These are phyloP conservation scores for Nymphalis io DNA, from an alignment of 1,140 invertebrate species.

Conservation along the genomic window DNA sequence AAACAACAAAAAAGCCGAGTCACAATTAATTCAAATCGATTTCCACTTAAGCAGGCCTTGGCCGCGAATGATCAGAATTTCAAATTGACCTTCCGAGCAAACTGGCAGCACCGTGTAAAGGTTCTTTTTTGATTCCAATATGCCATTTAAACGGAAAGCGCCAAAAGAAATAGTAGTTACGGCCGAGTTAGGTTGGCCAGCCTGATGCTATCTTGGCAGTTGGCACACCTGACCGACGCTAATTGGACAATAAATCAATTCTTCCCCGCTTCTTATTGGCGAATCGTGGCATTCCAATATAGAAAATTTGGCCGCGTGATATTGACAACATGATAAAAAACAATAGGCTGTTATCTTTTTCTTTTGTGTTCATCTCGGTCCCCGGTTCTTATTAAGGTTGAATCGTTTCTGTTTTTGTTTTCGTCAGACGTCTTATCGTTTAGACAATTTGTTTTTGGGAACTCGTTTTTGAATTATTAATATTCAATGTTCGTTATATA, in stretches of 20 bases:
- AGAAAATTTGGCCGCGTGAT: constrained; percentile 80
- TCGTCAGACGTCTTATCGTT: constrained; percentile 68
- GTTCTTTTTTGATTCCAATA: constrained; percentile 78
- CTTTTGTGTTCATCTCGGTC: constrained; percentile 78
- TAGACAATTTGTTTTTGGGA: constrained; percentile 77
- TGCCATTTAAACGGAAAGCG: constrained; percentile 76
- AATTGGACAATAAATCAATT: constrained; percentile 82
- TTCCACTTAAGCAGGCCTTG: constrained; percentile 71
- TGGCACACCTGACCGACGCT: constrained; percentile 81
- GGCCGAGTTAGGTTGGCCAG: constrained; percentile 75
- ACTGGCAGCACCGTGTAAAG: constrained; percentile 74
- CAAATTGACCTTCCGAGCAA: constrained; percentile 72
- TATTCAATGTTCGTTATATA: constrained; percentile 19
- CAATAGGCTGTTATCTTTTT: constrained; percentile 77
- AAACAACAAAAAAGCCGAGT: constrained; percentile 53
- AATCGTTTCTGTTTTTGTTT: constrained; percentile 70
- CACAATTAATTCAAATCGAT: constrained; percentile 78
- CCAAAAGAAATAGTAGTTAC: constrained; percentile 77
- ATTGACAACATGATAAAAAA: constrained; percentile 81
- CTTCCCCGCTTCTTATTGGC: constrained; percentile 80
- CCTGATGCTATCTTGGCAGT: constrained; percentile 80
- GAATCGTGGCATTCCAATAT: constrained; percentile 80
- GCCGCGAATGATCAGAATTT: constrained; percentile 76
- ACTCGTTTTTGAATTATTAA: constrained; percentile 76
- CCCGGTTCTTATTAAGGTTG: constrained; percentile 75